Base-by-base conservation (phyloP, 1,140 invertebrate genomes). In the Carcinoscorpius rotundicauda region DNA sequence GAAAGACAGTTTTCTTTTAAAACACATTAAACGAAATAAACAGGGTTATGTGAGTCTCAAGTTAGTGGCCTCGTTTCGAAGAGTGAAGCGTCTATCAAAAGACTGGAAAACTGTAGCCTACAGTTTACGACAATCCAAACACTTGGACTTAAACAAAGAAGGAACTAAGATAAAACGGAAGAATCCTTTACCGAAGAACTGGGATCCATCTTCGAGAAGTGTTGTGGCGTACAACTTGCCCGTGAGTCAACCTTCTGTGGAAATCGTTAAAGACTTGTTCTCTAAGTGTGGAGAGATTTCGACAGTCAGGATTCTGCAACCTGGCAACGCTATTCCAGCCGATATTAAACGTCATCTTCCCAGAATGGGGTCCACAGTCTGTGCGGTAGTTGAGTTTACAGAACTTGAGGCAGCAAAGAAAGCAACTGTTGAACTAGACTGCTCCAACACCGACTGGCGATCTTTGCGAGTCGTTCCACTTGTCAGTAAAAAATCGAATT, bases 11-110 rank as follows among this genome's bases (percentile, higher is more conserved):
- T 97, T 97, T 76, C 78, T 97, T 4, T 76, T 97, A 49, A 97
- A 97, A 76, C 93, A 97, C 76, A 91, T 97, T 4, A 84, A 89
- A 52, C 81, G 93, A 49, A 94, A 95, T 75, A 95, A 94, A 75
- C 91, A 94, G 76, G 93, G 93, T 6, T 97, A 88, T 77, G 92
- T 97, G 1, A 93, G 89, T 52, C 79, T 97, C 4, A 97, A 97
- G 76, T 79, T 97, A 6, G 59, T 70, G 52, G 58, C 69, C 2
- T 70, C 67, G 3, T 77, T 78, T 56, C 73, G 95, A 75, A 84
- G 91, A 60, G 91, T 97, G 51, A 80, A 79, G 71, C 71, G 74
- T 5, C 77, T 97, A 49, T 93, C 91, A 4, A 89, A 92, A 74
- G 93, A 97, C 74, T 97, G 93, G 88, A 82, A 91, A 62, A 87